Base-by-base conservation (phyloP, 2,797 vertebrate species). In the Urophycis tenuis region DNA sequence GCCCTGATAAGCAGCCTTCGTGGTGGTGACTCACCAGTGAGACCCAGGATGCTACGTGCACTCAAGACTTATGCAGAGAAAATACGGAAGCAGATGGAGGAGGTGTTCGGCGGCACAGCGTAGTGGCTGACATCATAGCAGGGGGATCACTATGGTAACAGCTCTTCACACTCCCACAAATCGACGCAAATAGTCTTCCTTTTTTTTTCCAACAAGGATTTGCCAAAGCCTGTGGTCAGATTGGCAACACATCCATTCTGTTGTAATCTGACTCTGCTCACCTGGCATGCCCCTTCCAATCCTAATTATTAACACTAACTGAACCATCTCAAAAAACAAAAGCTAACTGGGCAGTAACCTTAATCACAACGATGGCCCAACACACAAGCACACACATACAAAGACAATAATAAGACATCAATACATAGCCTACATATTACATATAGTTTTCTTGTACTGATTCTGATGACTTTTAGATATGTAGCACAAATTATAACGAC, bases 81-180 rank as follows among this genome's bases (percentile, higher is more conserved):
- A 34, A 72, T n/a, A 25, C n/a, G 71, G 71, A 72, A 36, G 71
- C 32, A 72, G 60, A 64, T 25, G 60, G 60, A 64, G 60, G 60
- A 64, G 60, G 60, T 29, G 60, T 29, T 64, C 8, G 29, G 8
- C 3, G n/a, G n/a, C 60, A 64, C 60, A 12, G 60, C 60, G 11
- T 64, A 64, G 60, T 29, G 7, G 60, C 60, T 64, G 25, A 64
- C 60, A 64, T 64, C 60, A 64, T 11, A 64, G 25, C n/a, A 29
- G 12, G 60, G n/a, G n/a, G 10, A 29, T 64, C 60, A 64, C 60
- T 29, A 64, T 64, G 60, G 60, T 12, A 64, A 64, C 60, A 64
- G 60, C 7, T 64, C 60, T 64, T 29, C 4, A 29, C 60, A 64
- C 60, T 29, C 60, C n/a, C 60, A 29, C n/a, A 64, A 64, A 12